These are phyloP conservation scores for Encarsia formosa DNA, from an alignment of 2,888 invertebrate genomes.

Conservation along the genomic window DNA sequence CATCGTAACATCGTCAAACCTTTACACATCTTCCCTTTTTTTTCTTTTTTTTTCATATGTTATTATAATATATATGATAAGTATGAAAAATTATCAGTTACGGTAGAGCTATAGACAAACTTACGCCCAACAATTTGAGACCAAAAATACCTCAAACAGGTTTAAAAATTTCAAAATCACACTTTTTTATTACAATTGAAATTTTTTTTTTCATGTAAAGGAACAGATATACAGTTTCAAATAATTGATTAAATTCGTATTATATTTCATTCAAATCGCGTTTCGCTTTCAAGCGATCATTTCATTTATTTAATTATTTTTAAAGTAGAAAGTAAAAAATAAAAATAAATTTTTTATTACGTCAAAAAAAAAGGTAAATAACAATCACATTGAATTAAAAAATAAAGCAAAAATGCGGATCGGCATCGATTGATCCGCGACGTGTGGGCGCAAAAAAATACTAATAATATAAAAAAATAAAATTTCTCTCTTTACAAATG, in stretches of 20 bases:
- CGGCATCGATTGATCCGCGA: no score
- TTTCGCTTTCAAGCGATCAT: no score
- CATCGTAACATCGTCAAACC: background rate
- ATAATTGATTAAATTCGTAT: slow-evolving; percentile 12
- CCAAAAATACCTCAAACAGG: slow-evolving; percentile 14
- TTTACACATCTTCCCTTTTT: slow-evolving; percentile 11
- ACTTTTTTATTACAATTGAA: slow-evolving; percentile 9
- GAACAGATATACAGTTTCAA: slow-evolving; percentile 21
- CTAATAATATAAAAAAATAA: slow-evolving; percentile 11
- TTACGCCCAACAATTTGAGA: slow-evolving; percentile 13
- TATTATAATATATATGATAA: slow-evolving; percentile 14
- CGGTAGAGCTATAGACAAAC: slow-evolving; percentile 18
- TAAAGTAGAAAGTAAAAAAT: background rate
- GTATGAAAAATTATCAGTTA: slow-evolving; percentile 21
- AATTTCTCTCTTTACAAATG: slow-evolving; percentile 1
- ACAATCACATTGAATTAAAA: no score
- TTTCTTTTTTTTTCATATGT: background rate
- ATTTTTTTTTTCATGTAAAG: slow-evolving; percentile 7
- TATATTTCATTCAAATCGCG: background rate
- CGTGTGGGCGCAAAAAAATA: no score
- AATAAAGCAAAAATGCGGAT: no score
- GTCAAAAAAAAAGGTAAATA: no score
- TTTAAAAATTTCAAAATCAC: slow-evolving; percentile 17
- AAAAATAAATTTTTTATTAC: background rate
- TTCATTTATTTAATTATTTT: background rate